Evolutionary conservation across 1,140 invertebrate genomes (phyloP).

Genomic region (Potamilus streckersoni): DNA sequence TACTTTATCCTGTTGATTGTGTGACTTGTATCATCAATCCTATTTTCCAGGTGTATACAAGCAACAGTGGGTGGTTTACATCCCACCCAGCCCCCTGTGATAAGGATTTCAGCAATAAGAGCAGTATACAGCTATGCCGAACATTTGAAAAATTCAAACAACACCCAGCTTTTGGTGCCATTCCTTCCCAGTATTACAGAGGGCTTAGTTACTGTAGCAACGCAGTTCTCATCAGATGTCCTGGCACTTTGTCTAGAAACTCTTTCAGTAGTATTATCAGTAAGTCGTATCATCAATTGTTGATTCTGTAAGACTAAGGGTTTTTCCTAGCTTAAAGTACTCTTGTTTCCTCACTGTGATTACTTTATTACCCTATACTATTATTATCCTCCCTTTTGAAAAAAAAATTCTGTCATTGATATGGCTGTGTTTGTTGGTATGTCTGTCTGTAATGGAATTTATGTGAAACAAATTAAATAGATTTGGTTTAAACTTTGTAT

Average conservation of each 20-base stretch:
- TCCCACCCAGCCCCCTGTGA: slow-evolving; percentile 70
- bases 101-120: slow-evolving; percentile 70
- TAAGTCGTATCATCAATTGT: slow-evolving; percentile 64
- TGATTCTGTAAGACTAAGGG: not conserved
- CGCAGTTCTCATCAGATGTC: slow-evolving; percentile 74
- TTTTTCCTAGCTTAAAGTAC: not conserved
- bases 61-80: slow-evolving; percentile 75
- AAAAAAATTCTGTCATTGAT: too few species aligned
- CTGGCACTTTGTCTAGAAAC: slow-evolving; percentile 78
- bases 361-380: not conserved
- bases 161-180: slow-evolving; percentile 67
- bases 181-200: slow-evolving; percentile 71
- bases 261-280: slow-evolving; percentile 75
- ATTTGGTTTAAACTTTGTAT: too few species aligned
- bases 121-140: slow-evolving; percentile 72
- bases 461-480: too few species aligned
- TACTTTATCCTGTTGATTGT: too few species aligned
- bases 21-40: not conserved
- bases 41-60: slow-evolving; percentile 72
- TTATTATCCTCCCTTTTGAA: not conserved
- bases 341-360: not conserved
- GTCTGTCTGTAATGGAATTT: too few species aligned
- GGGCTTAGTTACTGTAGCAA: slow-evolving; percentile 70
- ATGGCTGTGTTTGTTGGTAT: too few species aligned
- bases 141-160: slow-evolving; percentile 69